Evolutionary conservation across 2,113 vertebrate species (phyloP), one percentile per base, ranked within the genome.

Genomic region (Todiramphus saurophagus): DNA sequence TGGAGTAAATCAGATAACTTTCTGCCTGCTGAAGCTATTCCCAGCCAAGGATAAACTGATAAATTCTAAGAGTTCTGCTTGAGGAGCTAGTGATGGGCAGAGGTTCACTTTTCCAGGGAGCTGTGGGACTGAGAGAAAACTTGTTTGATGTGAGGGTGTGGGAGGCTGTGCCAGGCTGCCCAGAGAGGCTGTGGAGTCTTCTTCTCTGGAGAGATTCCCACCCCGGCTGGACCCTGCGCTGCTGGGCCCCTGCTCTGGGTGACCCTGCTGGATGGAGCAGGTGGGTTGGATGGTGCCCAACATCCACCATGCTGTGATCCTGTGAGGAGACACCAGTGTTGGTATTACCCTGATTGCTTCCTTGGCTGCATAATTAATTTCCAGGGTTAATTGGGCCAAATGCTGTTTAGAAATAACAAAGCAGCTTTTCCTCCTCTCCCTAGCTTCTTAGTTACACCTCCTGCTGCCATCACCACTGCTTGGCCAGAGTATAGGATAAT

Each of bases 341-440:
- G 3, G 10, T 39, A 13, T 59, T 64, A 10, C 20, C 35, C 5
- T 0, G 1, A 19, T 16, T 25, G 25, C 25, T 50, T 28, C 37
- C 46, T 24, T n/a, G 63, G 8, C 39, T 14, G 37, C 23, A 50
- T 27, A 24, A 19, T 1, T 2, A n/a, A 23, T 23, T 78, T 60
- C 13, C 27, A 18, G 37, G 50, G 28, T 14, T 67, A 4, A 8
- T 27, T 24, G 33, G 33, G 5, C 4, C 4, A 72, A 72, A 90
- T 9, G 13, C 15, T 0, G 3, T 4, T 10, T 8, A 11, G 44
- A 87, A 70, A 50, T 6, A 44, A 16, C 7, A 14, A 62, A 31
- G 4, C 4, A 1, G 14, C 1, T 3, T 63, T 85, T 68, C 48
- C 33, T 31, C 3, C 13, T n/a, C 0, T 51, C 25, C 20, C 27